These are phyloP conservation scores for Dorcus hopei DNA, from an alignment of 2,888 invertebrate genomes.

Conservation along the genomic window DNA sequence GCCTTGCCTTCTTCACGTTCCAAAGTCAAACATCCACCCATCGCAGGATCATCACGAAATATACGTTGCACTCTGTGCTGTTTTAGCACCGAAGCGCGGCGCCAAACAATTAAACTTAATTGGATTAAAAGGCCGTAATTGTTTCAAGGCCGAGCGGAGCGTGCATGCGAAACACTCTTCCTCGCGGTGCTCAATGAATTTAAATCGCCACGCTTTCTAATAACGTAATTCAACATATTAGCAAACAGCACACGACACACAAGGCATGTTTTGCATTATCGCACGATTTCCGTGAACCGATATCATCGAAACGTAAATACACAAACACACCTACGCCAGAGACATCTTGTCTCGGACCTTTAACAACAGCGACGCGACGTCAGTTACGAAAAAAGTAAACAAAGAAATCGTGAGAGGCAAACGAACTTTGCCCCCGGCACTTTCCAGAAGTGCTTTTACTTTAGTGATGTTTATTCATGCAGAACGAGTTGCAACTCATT, in stretches of 20 bases:
- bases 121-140: constrained; percentile 14
- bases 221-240: background rate
- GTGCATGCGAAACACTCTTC: constrained; percentile 1
- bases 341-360: background rate
- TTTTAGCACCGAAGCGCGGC: constrained; percentile 1
- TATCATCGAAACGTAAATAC: too few species aligned
- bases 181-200: background rate
- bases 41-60: constrained; percentile 44
- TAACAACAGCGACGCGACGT: background rate
- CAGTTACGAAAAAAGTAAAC: background rate
- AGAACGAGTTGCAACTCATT: too few species aligned
- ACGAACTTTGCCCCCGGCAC: too few species aligned
- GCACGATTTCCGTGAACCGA: too few species aligned
- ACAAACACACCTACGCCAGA: background rate
- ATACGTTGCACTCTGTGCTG: constrained; percentile 1
- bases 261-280: background rate
- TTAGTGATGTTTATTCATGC: too few species aligned
- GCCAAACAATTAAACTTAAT: background rate
- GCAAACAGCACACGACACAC: background rate
- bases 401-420: background rate
- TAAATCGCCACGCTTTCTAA: constrained; percentile 6
- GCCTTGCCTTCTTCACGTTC: constrained; percentile 61
- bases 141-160: constrained; percentile 9
- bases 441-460: too few species aligned
- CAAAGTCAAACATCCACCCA: constrained; percentile 63